Evolutionary conservation across 1,140 invertebrate species (phyloP).

Genomic region (Sycophaga agraensis): DNA sequence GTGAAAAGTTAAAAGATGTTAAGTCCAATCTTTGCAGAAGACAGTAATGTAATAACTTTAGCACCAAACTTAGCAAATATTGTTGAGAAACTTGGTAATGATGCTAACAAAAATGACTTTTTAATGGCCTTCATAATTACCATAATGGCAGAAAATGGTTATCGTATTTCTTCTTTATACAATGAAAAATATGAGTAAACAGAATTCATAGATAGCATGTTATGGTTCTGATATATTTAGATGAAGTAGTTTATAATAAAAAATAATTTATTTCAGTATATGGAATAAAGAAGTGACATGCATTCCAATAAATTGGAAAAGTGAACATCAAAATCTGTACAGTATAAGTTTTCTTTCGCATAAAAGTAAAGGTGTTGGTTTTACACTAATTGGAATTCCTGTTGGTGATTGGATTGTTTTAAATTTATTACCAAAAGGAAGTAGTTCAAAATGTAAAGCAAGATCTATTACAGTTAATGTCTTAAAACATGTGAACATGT

Average conservation of each 20-base stretch:
- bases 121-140: slow-evolving; percentile 40
- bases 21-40: slow-evolving; percentile 35
- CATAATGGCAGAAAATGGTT: slow-evolving; percentile 40
- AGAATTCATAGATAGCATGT: neutral
- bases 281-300: slow-evolving; percentile 16
- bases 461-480: slow-evolving; percentile 15
- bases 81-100: slow-evolving; percentile 26
- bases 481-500: slow-evolving; percentile 41
- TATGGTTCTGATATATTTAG: too few relatives aligned
- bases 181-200: slow-evolving; percentile 11
- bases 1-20: slow-evolving; percentile 18
- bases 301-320: slow-evolving; percentile 16
- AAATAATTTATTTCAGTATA: neutral
- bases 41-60: slow-evolving; percentile 33
- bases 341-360: slow-evolving; percentile 32
- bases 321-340: slow-evolving; percentile 26
- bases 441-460: neutral
- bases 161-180: slow-evolving; percentile 22
- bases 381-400: slow-evolving; percentile 38
- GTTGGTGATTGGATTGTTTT: slow-evolving; percentile 39
- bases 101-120: slow-evolving; percentile 37
- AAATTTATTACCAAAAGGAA: slow-evolving; percentile 33
- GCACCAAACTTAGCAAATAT: slow-evolving; percentile 30
- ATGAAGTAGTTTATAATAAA: neutral
- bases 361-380: slow-evolving; percentile 20